Percentiles rank a stretch among this genome's conserved stretches.
Evolutionary conservation across 2,888 invertebrate species (phyloP).

Genomic region (Cryptocephalus moraei): DNA sequence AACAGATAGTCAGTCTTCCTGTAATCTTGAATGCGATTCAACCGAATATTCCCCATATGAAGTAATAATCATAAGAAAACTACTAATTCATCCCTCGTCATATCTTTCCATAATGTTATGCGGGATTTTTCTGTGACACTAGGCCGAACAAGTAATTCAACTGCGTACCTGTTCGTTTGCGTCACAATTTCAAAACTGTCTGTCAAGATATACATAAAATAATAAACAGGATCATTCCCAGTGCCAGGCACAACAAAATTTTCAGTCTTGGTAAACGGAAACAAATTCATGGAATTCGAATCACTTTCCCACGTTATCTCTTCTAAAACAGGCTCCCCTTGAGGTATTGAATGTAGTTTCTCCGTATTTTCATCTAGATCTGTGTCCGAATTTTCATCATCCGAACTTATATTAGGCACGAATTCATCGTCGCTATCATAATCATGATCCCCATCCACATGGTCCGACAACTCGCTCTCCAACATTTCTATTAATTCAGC

Average conservation of each 20-base stretch:
- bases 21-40: too few species aligned
- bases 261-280: background rate
- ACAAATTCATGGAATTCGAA: constrained; percentile 1
- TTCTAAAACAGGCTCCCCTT: constrained; percentile 3
- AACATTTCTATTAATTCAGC: too few species aligned
- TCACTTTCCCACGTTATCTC: constrained; percentile 1
- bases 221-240: constrained; percentile 3
- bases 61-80: constrained; percentile 3
- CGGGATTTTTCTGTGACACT: constrained; percentile 2
- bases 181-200: constrained; percentile 2
- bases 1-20: too few species aligned
- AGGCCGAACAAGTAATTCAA: constrained; percentile 5
- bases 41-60: constrained; percentile 2
- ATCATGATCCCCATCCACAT: too few species aligned
- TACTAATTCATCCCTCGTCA: constrained; percentile 3
- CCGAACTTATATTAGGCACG: constrained; percentile 6
- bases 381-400: constrained; percentile 8
- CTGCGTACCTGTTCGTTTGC: constrained; percentile 3
- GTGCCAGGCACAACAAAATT: background rate
- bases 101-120: constrained; percentile 4
- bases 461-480: too few species aligned
- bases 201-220: constrained; percentile 3
- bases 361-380: constrained; percentile 7
- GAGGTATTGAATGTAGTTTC: constrained; percentile 3
- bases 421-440: too few species aligned